Percentiles rank a stretch among this genome's conserved stretches.
phyloP scores from a whole-genome alignment of 2,888 invertebrate genomes.

The Spodoptera picta region DNA sequence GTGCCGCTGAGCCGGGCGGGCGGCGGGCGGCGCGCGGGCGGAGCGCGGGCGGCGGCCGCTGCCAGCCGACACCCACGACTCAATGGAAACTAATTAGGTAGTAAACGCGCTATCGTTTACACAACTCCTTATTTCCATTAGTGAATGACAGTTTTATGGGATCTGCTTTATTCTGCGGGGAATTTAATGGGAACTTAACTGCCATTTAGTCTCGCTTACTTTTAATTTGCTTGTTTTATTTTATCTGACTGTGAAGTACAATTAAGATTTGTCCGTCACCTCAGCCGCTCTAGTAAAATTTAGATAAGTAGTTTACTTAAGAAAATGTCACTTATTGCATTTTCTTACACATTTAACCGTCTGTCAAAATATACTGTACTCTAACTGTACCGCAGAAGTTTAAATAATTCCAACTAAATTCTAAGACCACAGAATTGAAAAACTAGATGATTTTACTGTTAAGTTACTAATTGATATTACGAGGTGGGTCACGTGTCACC shows the following conservation, averaged over 20 bases:
- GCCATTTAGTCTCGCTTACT: background rate
- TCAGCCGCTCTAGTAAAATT: constrained; percentile 2
- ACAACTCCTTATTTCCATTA: constrained; percentile 14
- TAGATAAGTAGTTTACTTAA: constrained; percentile 6
- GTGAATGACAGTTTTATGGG: constrained; percentile 12
- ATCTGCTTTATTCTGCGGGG: constrained; percentile 10
- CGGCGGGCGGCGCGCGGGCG: too few species aligned
- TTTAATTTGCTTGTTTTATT: background rate
- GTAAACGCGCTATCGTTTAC: constrained; percentile 11
- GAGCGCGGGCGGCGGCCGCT: too few species aligned
- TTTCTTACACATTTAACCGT: too few species aligned
- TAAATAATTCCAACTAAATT: too few species aligned
- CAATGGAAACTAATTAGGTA: constrained; percentile 14
- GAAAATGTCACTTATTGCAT: too few species aligned
- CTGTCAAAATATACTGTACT: too few species aligned
- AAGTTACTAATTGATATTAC: background rate
- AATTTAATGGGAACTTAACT: constrained; percentile 3
- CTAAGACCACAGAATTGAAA: too few species aligned
- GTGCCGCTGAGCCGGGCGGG: too few species aligned
- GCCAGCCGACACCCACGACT: background rate
- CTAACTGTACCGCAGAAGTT: too few species aligned
- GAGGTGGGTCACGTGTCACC: too few species aligned
- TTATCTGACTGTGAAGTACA: too few species aligned
- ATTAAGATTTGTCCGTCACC: too few species aligned
- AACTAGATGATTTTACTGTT: background rate